Conservation (phyloP, 2,888 invertebrate genomes). For the Spicauda simplicius region DNA sequence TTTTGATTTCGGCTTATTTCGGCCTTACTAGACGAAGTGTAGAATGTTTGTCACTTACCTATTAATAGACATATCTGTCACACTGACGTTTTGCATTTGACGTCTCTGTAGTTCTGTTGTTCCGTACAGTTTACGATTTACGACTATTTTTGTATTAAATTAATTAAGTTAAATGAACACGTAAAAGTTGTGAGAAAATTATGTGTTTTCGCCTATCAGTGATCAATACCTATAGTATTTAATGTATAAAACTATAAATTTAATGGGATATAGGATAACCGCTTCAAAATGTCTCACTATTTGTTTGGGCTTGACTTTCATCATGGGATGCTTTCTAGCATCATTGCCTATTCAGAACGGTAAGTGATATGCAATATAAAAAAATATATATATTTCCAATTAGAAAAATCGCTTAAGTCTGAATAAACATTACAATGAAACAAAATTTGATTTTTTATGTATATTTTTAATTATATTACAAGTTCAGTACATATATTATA, state of each 20-base stretch:
- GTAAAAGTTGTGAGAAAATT: conserved; percentile 25
- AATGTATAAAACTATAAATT: conserved; percentile 63
- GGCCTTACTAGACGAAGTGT: no score
- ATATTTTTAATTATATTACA: no score
- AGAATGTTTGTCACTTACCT: neutral
- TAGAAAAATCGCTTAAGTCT: no score
- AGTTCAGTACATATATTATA: no score
- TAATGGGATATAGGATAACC: conserved; percentile 72
- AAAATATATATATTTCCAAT: neutral
- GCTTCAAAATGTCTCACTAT: conserved; percentile 71
- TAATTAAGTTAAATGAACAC: conserved; percentile 45
- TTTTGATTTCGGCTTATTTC: no score
- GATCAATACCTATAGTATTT: conserved; percentile 26
- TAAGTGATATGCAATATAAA: conserved; percentile 44
- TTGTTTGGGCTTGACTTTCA: conserved; percentile 71
- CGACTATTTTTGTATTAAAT: conserved; percentile 12
- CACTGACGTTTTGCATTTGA: neutral
- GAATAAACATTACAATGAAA: no score
- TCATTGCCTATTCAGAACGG: conserved; percentile 73
- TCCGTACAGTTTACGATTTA: no score
- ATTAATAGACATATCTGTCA: neutral
- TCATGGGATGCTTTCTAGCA: conserved; percentile 77
- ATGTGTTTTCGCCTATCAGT: conserved; percentile 24
- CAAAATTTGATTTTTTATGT: no score
- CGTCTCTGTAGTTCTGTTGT: no score